Evolutionary conservation across 2,797 vertebrate species (phyloP).

Genomic region (Eulemur rubriventer): DNA sequence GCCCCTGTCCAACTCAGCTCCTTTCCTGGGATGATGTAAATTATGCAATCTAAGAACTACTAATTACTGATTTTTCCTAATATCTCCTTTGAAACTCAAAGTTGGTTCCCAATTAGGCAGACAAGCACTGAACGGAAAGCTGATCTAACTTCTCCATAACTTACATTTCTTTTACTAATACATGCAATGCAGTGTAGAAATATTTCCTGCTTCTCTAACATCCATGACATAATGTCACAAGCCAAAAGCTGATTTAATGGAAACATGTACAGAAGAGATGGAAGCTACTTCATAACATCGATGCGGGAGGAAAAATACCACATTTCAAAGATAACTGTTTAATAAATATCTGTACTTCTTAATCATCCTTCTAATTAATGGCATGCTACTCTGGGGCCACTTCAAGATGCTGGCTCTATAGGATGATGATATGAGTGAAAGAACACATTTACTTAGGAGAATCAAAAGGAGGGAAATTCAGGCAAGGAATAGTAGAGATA

Average conservation of each 20-base stretch:
- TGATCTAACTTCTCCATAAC: background rate
- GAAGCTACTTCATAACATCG: background rate
- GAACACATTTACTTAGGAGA: background rate
- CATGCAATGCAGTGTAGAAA: background rate
- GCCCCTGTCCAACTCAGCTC: background rate
- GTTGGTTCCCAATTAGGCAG: background rate
- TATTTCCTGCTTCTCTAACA: background rate
- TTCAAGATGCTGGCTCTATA: background rate
- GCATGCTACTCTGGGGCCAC: background rate
- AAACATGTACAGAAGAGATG: background rate
- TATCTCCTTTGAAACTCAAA: background rate
- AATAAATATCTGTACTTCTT: background rate
- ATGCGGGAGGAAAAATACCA: background rate
- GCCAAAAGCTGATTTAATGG: background rate
- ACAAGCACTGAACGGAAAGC: background rate
- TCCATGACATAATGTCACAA: background rate
- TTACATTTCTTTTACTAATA: background rate
- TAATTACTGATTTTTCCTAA: background rate
- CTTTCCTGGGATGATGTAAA: background rate
- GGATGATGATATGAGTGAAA: background rate
- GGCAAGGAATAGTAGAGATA: background rate
- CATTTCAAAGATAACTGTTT: background rate
- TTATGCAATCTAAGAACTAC: background rate
- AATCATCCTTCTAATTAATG: background rate
- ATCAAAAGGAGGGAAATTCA: background rate